Evolutionary conservation across 2,113 vertebrate species (phyloP), one percentile per base, ranked within the genome.

Genomic region (Leucosticte australis): DNA sequence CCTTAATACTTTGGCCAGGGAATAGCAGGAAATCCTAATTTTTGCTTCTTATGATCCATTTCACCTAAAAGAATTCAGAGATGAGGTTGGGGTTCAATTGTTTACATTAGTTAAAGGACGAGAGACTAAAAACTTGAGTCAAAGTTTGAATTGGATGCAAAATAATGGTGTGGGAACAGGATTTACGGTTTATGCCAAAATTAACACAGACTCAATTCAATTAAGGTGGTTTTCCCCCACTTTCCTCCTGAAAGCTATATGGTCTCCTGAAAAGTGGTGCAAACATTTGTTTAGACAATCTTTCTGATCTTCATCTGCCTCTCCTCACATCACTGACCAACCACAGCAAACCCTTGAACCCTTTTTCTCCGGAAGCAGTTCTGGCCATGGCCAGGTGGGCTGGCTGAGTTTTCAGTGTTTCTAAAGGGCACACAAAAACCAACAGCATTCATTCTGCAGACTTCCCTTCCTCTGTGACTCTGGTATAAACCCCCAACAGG

Each of bases 181-280:
- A 90, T 77, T 76, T 93, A 64, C 17, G n/a, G 16, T 27, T 89
- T 75, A 49, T 31, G 57, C 18, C 76, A 92, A 81, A 94, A 87
- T 84, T 62, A 78, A 89, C 35, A 50, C 7, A 67, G 27, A 67
- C 27, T 79, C 31, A 44, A 53, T 28, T 79, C 37, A 77, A 78
- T 41, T 65, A 59, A 71, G 4, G 1, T 13, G 5, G 5, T n/a
- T 89, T 21, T 2, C 1, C 2, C 9, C 8, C 13, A 4, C 1
- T 9, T 65, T 71, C 44, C 28, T 37, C 55, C 23, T 28, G 53
- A 69, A 60, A 89, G 50, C 74, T 87, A 7, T 44, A 68, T 6
- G 16, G 16, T 75, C 12, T 95, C 53, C 53, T 33, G 27, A 24
- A 87, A 46, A 85, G 68, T 2, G 8, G 15, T 53, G 37, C 26